Percentiles rank a stretch among this genome's conserved stretches.
Evolutionary conservation across 2,113 vertebrate genomes (phyloP).

Genomic region (Myotis yumanensis): DNA sequence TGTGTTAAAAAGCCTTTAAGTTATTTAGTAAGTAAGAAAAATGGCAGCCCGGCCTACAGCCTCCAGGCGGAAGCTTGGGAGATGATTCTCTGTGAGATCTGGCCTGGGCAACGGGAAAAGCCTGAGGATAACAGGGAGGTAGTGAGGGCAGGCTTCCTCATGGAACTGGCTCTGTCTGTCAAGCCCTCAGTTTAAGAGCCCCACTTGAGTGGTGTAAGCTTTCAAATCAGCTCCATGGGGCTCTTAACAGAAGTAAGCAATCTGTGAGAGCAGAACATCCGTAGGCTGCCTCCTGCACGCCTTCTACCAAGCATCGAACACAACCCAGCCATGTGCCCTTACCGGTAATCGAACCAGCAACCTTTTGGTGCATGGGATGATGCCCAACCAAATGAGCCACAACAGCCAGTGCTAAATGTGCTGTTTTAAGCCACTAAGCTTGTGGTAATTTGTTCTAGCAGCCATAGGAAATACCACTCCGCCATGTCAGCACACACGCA

Average conservation of each 20-base stretch:
- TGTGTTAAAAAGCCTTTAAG: neutral
- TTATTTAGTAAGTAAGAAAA: slow-evolving; percentile 16
- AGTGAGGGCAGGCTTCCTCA: neutral
- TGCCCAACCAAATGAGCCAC: neutral
- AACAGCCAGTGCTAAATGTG: neutral
- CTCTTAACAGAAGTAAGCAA: neutral
- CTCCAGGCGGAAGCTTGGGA: neutral
- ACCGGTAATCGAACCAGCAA: neutral
- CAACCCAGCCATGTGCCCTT: neutral
- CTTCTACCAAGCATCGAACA: neutral
- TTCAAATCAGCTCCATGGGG: neutral
- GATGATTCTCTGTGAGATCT: neutral
- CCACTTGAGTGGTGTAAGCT: neutral
- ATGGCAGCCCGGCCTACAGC: neutral
- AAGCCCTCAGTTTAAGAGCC: neutral
- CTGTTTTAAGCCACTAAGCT: neutral
- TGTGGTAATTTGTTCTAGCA: neutral
- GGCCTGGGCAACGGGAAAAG: neutral
- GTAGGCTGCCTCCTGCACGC: neutral
- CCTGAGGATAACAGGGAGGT: no score
- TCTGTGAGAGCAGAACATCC: neutral
- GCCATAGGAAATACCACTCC: neutral
- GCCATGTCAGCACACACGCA: neutral
- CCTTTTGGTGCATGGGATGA: neutral
- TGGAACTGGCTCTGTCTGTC: neutral